Conservation (phyloP, 2,797 vertebrate genomes). For the Scarus forsteni region DNA sequence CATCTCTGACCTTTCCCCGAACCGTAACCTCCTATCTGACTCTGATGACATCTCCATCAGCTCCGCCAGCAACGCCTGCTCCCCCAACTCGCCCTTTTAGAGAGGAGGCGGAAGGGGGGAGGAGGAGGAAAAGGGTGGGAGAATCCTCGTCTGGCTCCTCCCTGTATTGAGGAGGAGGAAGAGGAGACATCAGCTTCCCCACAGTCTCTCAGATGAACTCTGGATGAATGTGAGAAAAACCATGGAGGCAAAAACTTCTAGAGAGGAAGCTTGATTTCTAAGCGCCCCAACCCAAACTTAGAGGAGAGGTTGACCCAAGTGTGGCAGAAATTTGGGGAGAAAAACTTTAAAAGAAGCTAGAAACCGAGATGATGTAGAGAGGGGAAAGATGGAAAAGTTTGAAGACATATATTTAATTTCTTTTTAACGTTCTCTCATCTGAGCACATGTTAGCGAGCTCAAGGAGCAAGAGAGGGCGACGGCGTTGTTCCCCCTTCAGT, state of each 20-base stretch:
- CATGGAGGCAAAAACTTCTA: conserved; percentile 13
- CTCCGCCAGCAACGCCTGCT: conserved; percentile 91
- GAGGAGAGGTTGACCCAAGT: conserved; percentile 39
- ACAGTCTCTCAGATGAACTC: conserved; percentile 21
- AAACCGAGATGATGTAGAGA: conserved; percentile 11
- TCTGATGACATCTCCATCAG: conserved; percentile 86
- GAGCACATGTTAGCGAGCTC: conserved; percentile 73
- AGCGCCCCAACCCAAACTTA: conserved; percentile 47
- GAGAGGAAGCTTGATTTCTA: conserved; percentile 12
- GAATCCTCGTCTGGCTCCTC: conserved; percentile 65
- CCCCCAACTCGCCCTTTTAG: conserved; percentile 91
- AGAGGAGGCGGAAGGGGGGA: conserved; percentile 50
- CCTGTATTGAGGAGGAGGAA: conserved; percentile 52
- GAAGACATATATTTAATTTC: conserved; percentile 56
- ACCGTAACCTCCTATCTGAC: conserved; percentile 70
- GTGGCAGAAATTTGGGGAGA: conserved; percentile 31
- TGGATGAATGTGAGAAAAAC: conserved; percentile 30
- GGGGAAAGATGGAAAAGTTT: conserved; percentile 21
- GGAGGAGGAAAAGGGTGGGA: conserved; percentile 17
- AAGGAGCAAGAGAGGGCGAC: conserved; percentile 69
- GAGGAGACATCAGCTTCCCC: conserved; percentile 36
- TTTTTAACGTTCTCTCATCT: conserved; percentile 70
- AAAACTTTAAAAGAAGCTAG: conserved; percentile 44
- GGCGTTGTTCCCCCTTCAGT: conserved; percentile 56
- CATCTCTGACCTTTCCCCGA: conserved; percentile 49